Evolutionary conservation across 2,113 vertebrate species (phyloP), one percentile per base, ranked within the genome.

Genomic region (Aegypius monachus): DNA sequence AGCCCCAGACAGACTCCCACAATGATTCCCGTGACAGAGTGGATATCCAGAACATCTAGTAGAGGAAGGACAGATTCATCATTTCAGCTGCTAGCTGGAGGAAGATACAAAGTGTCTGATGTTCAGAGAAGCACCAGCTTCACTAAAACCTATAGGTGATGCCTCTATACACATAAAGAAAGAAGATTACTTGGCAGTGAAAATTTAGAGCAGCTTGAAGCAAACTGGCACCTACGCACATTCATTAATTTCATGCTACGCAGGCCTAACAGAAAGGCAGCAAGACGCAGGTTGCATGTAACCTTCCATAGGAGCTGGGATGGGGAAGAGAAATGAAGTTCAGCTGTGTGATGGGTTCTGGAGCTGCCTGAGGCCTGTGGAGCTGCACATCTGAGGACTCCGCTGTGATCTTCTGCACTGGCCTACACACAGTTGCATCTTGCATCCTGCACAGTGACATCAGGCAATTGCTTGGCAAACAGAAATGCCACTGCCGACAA

Each of bases 1-100:
- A 99, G 98, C 53, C 99, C 99, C 86, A 99, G 98, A 95, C 99
- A 99, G 91, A 99, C 99, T 3, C 99, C 99, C 56, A 99, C 99
- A 7, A 99, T 99, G 98, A 99, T 99, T 86, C 99, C 99, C 0
- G 99, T 99, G 95, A 99, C 99, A 4, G 99, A 99, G 95, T 99
- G 99, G 94, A 99, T 97, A 68, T 99, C 99, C 98, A 99, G 84
- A 50, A 98, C 95, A 95, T 98, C 98, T 99, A 77, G 97, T 52
- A 93, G 87, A 42, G 18, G 50, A 79, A 40, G 40, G n/a, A 89
- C 34, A 94, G 38, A 53, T 6, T 45, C 21, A 29, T 40, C 29
- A 68, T 38, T 80, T 94, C 86, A 93, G 32, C 42, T 59, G 38
- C 45, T 31, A 63, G 62, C 21, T 16, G 82, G 77, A 72, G 89